phyloP scores from a whole-genome alignment of 2,888 invertebrate genomes.

The Piscicola geometra region DNA sequence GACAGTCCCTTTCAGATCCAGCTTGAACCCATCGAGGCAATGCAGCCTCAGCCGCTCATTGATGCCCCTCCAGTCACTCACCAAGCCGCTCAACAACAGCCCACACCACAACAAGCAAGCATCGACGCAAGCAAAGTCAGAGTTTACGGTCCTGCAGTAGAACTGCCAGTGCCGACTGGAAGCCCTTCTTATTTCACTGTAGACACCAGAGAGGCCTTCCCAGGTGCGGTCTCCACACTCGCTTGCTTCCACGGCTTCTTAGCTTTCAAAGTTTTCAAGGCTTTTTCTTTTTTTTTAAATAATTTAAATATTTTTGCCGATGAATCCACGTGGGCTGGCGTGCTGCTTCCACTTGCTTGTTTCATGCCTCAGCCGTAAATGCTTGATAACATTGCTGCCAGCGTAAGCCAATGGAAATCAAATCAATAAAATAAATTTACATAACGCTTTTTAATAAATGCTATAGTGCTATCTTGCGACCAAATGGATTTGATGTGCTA shows the following conservation, averaged over 20 bases:
- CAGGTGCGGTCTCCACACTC: constrained; percentile 59
- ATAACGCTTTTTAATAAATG: too few species aligned
- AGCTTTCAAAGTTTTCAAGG: background rate
- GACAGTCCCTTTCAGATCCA: constrained; percentile 34
- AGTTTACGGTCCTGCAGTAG: constrained; percentile 59
- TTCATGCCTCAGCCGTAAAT: too few species aligned
- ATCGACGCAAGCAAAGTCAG: constrained; percentile 11
- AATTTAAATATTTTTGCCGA: too few species aligned
- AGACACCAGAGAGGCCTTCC: constrained; percentile 76
- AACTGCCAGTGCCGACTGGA: constrained; percentile 71
- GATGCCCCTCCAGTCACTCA: background rate
- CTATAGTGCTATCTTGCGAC: too few species aligned
- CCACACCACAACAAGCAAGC: background rate
- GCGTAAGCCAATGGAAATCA: too few species aligned
- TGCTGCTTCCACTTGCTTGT: too few species aligned
- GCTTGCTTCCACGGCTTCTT: background rate
- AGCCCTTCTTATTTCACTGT: constrained; percentile 76
- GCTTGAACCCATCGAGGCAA: background rate
- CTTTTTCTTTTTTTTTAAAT: too few species aligned
- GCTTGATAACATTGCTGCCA: too few species aligned
- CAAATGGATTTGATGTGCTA: too few species aligned
- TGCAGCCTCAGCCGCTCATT: background rate
- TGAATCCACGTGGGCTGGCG: too few species aligned
- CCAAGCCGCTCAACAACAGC: constrained; percentile 1
- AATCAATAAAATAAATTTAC: too few species aligned